phyloP scores from a whole-genome alignment of 2,113 vertebrate species.

The Amphilophus citrinellus region DNA sequence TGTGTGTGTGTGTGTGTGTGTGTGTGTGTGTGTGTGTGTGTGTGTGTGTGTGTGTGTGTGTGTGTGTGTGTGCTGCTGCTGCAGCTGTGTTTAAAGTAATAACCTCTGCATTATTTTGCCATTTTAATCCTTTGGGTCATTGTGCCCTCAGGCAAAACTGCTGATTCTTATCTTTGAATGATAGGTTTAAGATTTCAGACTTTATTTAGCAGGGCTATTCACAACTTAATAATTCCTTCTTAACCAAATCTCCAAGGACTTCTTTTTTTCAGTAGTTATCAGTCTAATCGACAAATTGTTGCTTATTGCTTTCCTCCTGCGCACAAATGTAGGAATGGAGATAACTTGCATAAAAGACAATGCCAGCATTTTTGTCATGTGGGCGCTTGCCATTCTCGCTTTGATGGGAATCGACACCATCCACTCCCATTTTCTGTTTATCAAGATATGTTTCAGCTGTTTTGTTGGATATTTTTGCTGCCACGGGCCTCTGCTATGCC shows the following conservation, averaged over 20 bases:
- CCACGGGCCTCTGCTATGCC: constrained; percentile 1
- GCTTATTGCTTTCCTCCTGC: constrained; percentile 23
- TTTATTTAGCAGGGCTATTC: constrained; percentile 43
- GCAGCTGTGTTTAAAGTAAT: constrained; percentile 22
- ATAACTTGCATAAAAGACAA: constrained; percentile 18
- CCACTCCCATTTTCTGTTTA: constrained; percentile 23
- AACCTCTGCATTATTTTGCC: constrained; percentile 50
- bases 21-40: no score
- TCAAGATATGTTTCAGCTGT: constrained; percentile 13
- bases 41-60: neutral
- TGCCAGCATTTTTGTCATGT: constrained; percentile 12
- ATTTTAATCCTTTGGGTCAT: constrained; percentile 40
- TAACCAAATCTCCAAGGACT: neutral
- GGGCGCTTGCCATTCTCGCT: constrained; percentile 5
- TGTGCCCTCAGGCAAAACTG: constrained; percentile 21
- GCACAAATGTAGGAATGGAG: constrained; percentile 39
- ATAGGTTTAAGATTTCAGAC: constrained; percentile 28
- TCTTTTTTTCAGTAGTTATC: constrained; percentile 5
- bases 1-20: no score
- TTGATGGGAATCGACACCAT: constrained; percentile 18
- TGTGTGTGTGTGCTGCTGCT: neutral
- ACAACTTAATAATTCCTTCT: constrained; percentile 19
- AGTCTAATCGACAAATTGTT: constrained; percentile 36
- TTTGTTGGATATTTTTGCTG: constrained; percentile 21
- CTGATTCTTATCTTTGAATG: constrained; percentile 44